A percentile compares a stretch with the other conserved stretches of the same genome.
These are phyloP conservation scores for Lepidocolaptes lacrymiger DNA, from an alignment of 2,797 vertebrate species.

Conservation along the genomic window DNA sequence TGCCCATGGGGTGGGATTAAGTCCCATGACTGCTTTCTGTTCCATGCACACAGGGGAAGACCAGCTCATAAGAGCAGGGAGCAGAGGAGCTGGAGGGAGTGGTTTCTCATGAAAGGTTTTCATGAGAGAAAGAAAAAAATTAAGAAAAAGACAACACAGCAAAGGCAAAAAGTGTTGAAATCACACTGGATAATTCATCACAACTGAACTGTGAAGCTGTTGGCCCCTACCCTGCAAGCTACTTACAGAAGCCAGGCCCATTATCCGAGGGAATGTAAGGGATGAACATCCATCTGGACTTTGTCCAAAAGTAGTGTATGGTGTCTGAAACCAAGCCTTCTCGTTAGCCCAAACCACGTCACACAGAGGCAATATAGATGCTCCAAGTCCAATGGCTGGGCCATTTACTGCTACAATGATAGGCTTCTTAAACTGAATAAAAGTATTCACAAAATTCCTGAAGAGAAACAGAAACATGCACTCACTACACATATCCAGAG, in stretches of 20 bases:
- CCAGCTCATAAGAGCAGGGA: neutral
- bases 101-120: constrained; percentile 2
- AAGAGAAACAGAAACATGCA: constrained; percentile 66
- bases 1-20: neutral
- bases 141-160: neutral
- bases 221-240: constrained; percentile 51
- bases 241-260: constrained; percentile 96
- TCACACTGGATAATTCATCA: neutral
- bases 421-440: constrained; percentile 98
- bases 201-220: neutral
- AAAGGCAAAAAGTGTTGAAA: neutral
- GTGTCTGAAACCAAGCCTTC: constrained; percentile 98
- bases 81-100: neutral
- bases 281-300: constrained; percentile 95
- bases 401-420: constrained; percentile 95
- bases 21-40: neutral
- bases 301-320: constrained; percentile 93
- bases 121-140: neutral
- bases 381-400: constrained; percentile 93
- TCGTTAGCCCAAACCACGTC: constrained; percentile 98
- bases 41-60: neutral
- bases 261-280: constrained; percentile 93
- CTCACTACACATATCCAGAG: constrained; percentile 30
- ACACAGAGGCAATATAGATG: constrained; percentile 93
- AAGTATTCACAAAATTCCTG: constrained; percentile 96